Base-by-base conservation (phyloP, 2,797 vertebrate genomes). In the Petrocephalus sullivani region DNA sequence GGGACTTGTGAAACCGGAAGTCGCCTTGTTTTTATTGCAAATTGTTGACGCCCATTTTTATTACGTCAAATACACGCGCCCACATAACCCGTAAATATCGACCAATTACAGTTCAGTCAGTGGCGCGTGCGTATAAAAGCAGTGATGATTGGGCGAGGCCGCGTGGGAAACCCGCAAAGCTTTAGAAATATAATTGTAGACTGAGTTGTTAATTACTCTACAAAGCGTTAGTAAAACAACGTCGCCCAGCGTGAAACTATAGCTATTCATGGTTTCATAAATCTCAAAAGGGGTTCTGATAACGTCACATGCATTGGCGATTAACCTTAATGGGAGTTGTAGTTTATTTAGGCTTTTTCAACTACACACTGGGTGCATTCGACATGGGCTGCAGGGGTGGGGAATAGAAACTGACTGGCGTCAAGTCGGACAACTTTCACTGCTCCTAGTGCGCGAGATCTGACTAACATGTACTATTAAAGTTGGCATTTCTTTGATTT, bases 1-100 rank as follows among this genome's bases (percentile, higher is more conserved):
- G 28, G 37, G 46, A 85, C 9, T 57, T 90, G 91, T 92, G 89
- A 94, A 93, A 93, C 93, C 92, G 94, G 94, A 95, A 95, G 92
- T 87, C 41, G 89, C 54, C 83, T 89, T 91, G 91, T 93, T 78
- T 78, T 78, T 93, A 90, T 90, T 89, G 61, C 54, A 57, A 53
- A 23, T 14, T 46, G 58, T 91, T 87, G 90, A 94, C 90, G 88
- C 91, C 86, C 53, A 12, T 86, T 58, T 83, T 83, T 4, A 0
- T 0, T 21, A 54, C 41, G 81, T 53, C 49, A 54, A 53, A 83
- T 83, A 41, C 67, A 1, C 67, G 14, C 12, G 64, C 28, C 28
- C 14, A 41, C 10, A 19, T 4, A 78, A 2, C 37, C 71, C 2
- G 33, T 14, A 2, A 9, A 78, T 9, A 37, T 78, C 9, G 28